These are phyloP conservation scores for Temnothorax curvispinosus DNA, from an alignment of 1,140 invertebrate species.

Conservation along the genomic window DNA sequence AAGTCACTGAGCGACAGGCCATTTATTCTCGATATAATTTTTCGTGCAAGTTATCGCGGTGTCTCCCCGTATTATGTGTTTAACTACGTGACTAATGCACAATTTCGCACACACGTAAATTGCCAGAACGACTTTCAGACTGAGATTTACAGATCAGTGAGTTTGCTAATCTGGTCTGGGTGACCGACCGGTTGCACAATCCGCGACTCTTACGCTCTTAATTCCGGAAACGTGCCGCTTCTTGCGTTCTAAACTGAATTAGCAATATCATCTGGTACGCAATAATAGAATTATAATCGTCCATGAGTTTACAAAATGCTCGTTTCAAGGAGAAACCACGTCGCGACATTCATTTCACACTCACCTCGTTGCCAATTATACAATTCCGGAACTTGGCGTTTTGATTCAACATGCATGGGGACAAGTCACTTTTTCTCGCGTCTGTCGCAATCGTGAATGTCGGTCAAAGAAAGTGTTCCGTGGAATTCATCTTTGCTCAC, in stretches of 20 bases:
- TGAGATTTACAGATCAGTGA: slow-evolving; percentile 52
- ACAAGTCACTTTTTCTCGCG: slow-evolving; percentile 45
- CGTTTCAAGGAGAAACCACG: slow-evolving; percentile 18
- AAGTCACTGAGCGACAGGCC: neutral
- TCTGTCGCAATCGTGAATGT: slow-evolving; percentile 19
- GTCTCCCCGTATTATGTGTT: slow-evolving; percentile 1
- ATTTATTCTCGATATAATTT: slow-evolving; percentile 32
- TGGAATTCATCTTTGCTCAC: slow-evolving; percentile 25
- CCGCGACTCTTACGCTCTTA: neutral
- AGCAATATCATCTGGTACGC: neutral
- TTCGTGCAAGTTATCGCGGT: slow-evolving; percentile 22
- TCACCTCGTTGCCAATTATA: slow-evolving; percentile 5
- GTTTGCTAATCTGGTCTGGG: slow-evolving; percentile 38
- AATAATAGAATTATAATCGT: neutral
- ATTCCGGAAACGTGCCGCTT: slow-evolving; percentile 41
- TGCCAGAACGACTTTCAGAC: slow-evolving; percentile 36
- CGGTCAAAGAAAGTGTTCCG: slow-evolving; percentile 29
- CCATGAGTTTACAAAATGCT: slow-evolving; percentile 1
- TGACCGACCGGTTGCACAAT: slow-evolving; percentile 32
- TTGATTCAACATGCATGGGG: neutral
- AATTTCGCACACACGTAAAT: slow-evolving; percentile 17
- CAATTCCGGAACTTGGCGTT: slow-evolving; percentile 30
- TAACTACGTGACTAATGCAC: slow-evolving; percentile 21
- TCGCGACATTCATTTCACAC: neutral
- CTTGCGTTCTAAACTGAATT: slow-evolving; percentile 28